Conservation (phyloP, 2,113 vertebrate species). For the Hydrochoerus hydrochaeris region DNA sequence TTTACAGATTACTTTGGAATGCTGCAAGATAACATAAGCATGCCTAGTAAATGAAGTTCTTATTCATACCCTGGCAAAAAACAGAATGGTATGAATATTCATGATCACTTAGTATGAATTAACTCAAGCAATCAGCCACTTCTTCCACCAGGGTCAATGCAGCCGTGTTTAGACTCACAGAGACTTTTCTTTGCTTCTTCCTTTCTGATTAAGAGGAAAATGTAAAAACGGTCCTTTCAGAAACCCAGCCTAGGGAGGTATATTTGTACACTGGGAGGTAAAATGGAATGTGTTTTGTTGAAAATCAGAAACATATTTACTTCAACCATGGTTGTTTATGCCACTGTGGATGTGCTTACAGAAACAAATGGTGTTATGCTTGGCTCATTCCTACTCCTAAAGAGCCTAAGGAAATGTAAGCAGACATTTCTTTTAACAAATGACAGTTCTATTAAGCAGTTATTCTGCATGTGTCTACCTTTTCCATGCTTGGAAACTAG, state of each 20-base stretch:
- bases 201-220: background rate
- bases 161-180: background rate
- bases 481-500: slow-evolving; percentile 65
- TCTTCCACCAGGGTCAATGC: background rate
- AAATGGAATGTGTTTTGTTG: background rate
- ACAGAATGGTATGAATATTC: slow-evolving; percentile 65
- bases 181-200: background rate
- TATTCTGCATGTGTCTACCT: slow-evolving; percentile 66
- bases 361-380: slow-evolving; percentile 70
- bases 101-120: slow-evolving; percentile 43
- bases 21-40: background rate
- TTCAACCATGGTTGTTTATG: slow-evolving; percentile 36
- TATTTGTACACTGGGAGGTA: slow-evolving; percentile 48
- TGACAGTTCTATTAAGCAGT: slow-evolving; percentile 57
- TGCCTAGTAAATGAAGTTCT: slow-evolving; percentile 27
- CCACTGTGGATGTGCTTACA: slow-evolving; percentile 27
- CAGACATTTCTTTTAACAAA: slow-evolving; percentile 78
- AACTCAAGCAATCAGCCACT: slow-evolving; percentile 27
- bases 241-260: background rate
- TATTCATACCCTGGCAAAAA: background rate
- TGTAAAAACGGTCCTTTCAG: background rate
- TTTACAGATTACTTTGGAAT: slow-evolving; percentile 5
- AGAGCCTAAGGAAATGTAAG: slow-evolving; percentile 66
- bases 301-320: slow-evolving; percentile 74
- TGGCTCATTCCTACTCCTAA: slow-evolving; percentile 37